Evolutionary conservation across 1,140 invertebrate genomes (phyloP).

Genomic region (Anastatus disparis): DNA sequence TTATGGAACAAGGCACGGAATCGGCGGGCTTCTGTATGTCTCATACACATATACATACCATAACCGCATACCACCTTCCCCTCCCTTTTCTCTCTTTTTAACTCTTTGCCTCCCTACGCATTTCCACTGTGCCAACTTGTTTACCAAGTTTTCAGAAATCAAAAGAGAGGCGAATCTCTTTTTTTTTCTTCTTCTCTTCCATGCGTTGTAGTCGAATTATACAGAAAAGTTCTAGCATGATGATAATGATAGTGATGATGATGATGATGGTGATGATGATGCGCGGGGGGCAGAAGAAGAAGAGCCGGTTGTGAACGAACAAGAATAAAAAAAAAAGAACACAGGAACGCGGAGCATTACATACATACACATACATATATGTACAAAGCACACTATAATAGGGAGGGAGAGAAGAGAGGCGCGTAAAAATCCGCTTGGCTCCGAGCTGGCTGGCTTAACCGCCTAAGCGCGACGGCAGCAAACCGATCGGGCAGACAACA

Average conservation of each 20-base stretch:
- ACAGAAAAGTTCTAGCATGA: neutral
- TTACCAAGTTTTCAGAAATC: constrained; percentile 16
- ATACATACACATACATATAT: too few species aligned
- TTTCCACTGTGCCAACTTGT: constrained; percentile 1
- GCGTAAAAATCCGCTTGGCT: constrained; percentile 60
- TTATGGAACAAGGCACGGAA: constrained; percentile 16
- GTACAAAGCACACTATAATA: too few species aligned
- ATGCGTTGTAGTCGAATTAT: too few species aligned
- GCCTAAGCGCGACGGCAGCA: constrained; percentile 39
- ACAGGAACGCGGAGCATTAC: neutral
- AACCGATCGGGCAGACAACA: constrained; percentile 63
- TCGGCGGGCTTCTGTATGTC: neutral
- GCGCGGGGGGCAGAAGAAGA: neutral
- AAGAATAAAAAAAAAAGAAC: constrained; percentile 14
- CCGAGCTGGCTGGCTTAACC: constrained; percentile 60
- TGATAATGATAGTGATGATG: neutral
- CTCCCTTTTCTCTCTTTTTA: neutral
- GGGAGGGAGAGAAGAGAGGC: constrained; percentile 28
- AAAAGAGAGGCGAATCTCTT: neutral
- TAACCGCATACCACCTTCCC: too few species aligned
- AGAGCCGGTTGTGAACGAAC: neutral
- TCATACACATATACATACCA: too few species aligned
- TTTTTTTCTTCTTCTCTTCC: too few species aligned
- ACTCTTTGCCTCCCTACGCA: too few species aligned
- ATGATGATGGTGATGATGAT: neutral